These are phyloP conservation scores for Athene cunicularia DNA, from an alignment of 2,113 vertebrate species.

Conservation along the genomic window DNA sequence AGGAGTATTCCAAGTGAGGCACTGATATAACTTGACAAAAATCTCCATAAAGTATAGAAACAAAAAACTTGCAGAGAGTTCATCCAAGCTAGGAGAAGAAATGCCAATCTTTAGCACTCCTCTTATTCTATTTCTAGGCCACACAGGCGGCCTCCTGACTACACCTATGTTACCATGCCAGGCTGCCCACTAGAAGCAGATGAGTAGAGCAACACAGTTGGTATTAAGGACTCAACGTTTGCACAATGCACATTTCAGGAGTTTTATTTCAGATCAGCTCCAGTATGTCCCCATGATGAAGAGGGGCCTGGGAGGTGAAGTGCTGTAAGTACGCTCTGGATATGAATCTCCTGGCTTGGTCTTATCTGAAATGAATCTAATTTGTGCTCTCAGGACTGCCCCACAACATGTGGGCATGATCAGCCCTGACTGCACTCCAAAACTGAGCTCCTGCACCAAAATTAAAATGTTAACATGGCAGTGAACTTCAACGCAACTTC, in stretches of 20 bases:
- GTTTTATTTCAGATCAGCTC: background rate
- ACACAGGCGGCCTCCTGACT: background rate
- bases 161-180: accelerated
- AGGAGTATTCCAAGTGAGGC: background rate
- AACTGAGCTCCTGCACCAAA: background rate
- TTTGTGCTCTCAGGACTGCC: background rate
- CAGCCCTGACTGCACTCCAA: background rate
- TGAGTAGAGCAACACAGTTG: background rate
- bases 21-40: background rate
- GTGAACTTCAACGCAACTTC: background rate
- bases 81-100: background rate
- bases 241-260: background rate
- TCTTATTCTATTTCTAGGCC: background rate
- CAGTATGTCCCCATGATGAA: background rate
- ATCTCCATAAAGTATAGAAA: background rate
- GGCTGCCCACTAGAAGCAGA: background rate
- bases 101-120: background rate
- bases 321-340: background rate
- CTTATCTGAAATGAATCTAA: background rate
- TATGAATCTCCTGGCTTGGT: background rate
- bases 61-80: background rate
- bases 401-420: too few species aligned
- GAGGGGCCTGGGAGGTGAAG: background rate
- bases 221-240: background rate
- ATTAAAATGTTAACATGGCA: accelerated